Evolutionary conservation across 2,888 invertebrate genomes (phyloP).

Genomic region (Terebella lapidaria): DNA sequence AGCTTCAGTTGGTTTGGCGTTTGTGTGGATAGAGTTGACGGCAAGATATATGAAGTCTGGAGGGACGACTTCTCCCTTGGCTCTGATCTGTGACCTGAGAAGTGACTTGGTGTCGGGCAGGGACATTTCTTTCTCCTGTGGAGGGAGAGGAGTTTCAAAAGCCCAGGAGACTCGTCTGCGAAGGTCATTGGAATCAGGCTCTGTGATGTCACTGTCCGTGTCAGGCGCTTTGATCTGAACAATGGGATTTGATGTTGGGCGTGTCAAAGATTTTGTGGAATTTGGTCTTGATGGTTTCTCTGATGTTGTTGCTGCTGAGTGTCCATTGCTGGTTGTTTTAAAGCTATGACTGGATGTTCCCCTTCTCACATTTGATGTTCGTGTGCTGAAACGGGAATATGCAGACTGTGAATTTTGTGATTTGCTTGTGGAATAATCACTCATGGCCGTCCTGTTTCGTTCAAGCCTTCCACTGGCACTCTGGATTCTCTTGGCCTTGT

Average conservation of each 20-base stretch:
- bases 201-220: slow-evolving; percentile 6
- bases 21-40: slow-evolving; percentile 42
- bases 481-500: slow-evolving; percentile 38
- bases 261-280: slow-evolving; percentile 3
- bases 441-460: background rate
- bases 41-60: slow-evolving; percentile 50
- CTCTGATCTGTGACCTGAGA: slow-evolving; percentile 47
- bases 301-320: slow-evolving; percentile 12
- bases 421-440: background rate
- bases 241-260: slow-evolving; percentile 7
- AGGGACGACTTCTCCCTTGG: slow-evolving; percentile 39
- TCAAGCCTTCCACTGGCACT: slow-evolving; percentile 14
- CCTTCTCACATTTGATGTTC: background rate
- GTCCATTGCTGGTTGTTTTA: background rate
- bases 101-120: slow-evolving; percentile 46
- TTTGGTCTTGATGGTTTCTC: background rate
- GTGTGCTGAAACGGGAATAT: background rate
- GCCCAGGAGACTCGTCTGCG: slow-evolving; percentile 49
- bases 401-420: background rate
- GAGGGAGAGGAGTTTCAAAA: slow-evolving; percentile 41
- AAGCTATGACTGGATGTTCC: background rate
- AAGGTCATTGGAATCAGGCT: slow-evolving; percentile 7
- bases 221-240: slow-evolving; percentile 6
- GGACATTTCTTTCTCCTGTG: slow-evolving; percentile 34
- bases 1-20: slow-evolving; percentile 33